Evolutionary conservation across 2,888 invertebrate species (phyloP), one percentile per base, ranked within the genome.

Genomic region (Pollenia griseotomentosa): DNA sequence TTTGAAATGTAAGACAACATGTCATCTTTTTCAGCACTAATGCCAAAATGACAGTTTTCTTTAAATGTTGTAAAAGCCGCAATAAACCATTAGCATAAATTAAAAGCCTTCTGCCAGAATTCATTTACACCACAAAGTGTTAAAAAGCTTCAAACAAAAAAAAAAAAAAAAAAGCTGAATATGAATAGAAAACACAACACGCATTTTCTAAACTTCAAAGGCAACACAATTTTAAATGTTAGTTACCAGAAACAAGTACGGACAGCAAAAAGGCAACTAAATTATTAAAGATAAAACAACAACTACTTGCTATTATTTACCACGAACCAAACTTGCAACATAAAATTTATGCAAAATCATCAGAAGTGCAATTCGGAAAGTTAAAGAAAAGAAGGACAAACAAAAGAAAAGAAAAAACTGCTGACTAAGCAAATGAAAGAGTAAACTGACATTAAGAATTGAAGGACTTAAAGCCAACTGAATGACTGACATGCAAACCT

Each of bases 51-150:
- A 53, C 65, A 63, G 70, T 65, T 71, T 77, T 71, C 48, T 71
- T 81, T 48, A 55, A 71, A 77, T 73, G 33, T 83, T 59, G 16
- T 48, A 40, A 70, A 65, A 65, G 78, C 59, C 66, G 57, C 73
- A 79, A 73, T 79, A 83, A 83, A 53, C 66, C 83, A 73, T 83
- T 61, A 83, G 57, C 73, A 83, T 78, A 83, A 71, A 71, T 78
- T 83, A 78, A 71, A 83, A 44, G 71, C 23, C 65, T 65, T 42
- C 40, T 65, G 11, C 46, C 23, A 40, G 70, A 70, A 61, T 73
- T 44, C 61, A 65, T 66, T 78, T 83, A 23, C 65, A 71, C 63
- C 55, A 71, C 46, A 71, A 78, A 83, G 77, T 83, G 71, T 71
- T 83, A 57, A 71, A 73, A 44, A 73, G 55, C 57, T 65, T 40